These are phyloP conservation scores for Teleiodes luculella DNA, from an alignment of 2,888 invertebrate species.

Conservation along the genomic window DNA sequence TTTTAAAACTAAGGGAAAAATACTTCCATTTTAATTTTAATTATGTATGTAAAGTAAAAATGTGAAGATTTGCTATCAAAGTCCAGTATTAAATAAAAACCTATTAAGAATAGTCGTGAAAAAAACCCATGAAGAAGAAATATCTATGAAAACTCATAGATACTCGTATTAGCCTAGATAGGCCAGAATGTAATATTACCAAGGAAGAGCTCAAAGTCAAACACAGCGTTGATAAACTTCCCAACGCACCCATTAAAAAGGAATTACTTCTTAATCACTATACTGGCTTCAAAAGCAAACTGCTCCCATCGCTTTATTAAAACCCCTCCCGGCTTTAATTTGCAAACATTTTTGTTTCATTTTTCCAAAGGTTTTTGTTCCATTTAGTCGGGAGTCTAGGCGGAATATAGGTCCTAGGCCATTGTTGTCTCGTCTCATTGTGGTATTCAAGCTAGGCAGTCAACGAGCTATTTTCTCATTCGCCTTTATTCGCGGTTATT, in stretches of 20 bases:
- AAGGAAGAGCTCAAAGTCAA: neutral
- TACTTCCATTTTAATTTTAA: too few relatives aligned
- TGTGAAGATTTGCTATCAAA: too few relatives aligned
- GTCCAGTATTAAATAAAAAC: too few relatives aligned
- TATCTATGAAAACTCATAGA: too few relatives aligned
- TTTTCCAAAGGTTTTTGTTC: slow-evolving; percentile 61
- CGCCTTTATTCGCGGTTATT: slow-evolving; percentile 66
- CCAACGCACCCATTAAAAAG: slow-evolving; percentile 4
- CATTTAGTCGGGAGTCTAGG: slow-evolving; percentile 53
- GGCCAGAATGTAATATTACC: too few relatives aligned
- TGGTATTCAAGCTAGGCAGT: slow-evolving; percentile 56
- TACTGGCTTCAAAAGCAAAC: neutral
- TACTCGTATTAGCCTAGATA: too few relatives aligned
- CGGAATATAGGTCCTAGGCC: slow-evolving; percentile 57
- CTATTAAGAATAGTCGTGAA: too few relatives aligned
- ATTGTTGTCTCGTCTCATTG: slow-evolving; percentile 68
- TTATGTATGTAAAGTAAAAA: too few relatives aligned
- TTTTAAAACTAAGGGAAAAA: too few relatives aligned
- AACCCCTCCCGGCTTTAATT: slow-evolving; percentile 32
- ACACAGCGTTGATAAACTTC: neutral
- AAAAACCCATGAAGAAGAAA: too few relatives aligned
- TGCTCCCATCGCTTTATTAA: slow-evolving; percentile 8
- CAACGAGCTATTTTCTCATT: slow-evolving; percentile 73
- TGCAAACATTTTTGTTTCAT: slow-evolving; percentile 57
- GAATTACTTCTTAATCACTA: slow-evolving; percentile 7